phyloP scores from a whole-genome alignment of 2,113 vertebrate genomes.

The Phalacrocorax pelagicus region DNA sequence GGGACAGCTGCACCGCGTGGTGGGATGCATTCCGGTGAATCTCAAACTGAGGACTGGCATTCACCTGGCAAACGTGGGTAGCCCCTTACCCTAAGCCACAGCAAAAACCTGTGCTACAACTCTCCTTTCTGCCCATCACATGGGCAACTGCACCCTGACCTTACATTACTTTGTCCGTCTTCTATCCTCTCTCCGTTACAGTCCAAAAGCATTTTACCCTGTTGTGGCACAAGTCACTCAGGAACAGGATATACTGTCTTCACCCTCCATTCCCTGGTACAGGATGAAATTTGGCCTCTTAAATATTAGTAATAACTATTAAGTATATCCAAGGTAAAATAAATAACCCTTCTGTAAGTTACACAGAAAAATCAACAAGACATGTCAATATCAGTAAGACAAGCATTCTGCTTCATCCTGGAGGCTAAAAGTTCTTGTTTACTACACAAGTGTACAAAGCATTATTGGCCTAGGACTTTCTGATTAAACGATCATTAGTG shows the following conservation, averaged over 20 bases:
- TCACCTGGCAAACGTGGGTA: not conserved
- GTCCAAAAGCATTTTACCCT: not conserved
- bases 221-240: not conserved
- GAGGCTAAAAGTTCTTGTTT: not conserved
- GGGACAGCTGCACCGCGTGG: not conserved
- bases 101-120: not conserved
- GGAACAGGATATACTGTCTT: not conserved
- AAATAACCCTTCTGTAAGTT: not conserved
- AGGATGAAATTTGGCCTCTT: not conserved
- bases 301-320: not conserved
- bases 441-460: not conserved
- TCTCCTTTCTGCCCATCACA: not conserved
- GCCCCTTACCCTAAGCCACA: not conserved
- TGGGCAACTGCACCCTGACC: not conserved
- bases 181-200: not conserved
- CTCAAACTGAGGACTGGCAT: not conserved
- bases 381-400: not conserved
- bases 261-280: not conserved
- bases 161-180: not conserved
- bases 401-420: not conserved
- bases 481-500: not conserved
- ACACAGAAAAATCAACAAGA: not conserved
- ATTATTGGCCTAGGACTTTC: not conserved
- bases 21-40: not conserved
- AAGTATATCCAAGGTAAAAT: not conserved